phyloP scores from a whole-genome alignment of 2,113 vertebrate species.

The Zeus faber region DNA sequence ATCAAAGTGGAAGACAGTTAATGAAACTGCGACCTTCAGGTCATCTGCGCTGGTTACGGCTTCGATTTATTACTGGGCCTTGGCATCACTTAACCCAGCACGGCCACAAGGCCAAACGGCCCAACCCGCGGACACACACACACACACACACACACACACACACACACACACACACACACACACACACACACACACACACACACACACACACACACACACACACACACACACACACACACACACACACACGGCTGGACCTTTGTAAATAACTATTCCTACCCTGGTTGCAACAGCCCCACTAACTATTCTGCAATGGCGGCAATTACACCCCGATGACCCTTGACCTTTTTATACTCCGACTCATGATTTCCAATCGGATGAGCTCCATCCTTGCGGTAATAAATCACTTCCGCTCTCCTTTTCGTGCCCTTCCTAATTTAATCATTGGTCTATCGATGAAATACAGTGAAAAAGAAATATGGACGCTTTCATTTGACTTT shows the following conservation, averaged over 20 bases:
- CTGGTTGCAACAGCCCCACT: no score
- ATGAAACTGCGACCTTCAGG: constrained; percentile 72
- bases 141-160: background rate
- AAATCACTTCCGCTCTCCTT: constrained; percentile 45
- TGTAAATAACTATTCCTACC: constrained; percentile 25
- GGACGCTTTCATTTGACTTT: no score
- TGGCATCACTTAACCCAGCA: constrained; percentile 55
- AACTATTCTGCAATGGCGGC: no score
- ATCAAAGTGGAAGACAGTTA: constrained; percentile 72
- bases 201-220: background rate
- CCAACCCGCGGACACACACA: constrained; percentile 25
- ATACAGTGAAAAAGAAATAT: no score
- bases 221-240: background rate
- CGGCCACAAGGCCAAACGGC: constrained; percentile 47
- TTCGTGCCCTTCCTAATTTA: constrained; percentile 37
- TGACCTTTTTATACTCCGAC: constrained; percentile 46
- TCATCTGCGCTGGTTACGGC: constrained; percentile 52
- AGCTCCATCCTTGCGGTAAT: constrained; percentile 18
- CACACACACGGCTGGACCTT: background rate
- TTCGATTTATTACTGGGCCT: constrained; percentile 70
- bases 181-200: no score
- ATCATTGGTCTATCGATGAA: no score
- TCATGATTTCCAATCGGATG: constrained; percentile 53
- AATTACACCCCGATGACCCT: no score
- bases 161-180: background rate